phyloP scores from a whole-genome alignment of 2,888 invertebrate genomes.

The Perizoma flavofasciatum region DNA sequence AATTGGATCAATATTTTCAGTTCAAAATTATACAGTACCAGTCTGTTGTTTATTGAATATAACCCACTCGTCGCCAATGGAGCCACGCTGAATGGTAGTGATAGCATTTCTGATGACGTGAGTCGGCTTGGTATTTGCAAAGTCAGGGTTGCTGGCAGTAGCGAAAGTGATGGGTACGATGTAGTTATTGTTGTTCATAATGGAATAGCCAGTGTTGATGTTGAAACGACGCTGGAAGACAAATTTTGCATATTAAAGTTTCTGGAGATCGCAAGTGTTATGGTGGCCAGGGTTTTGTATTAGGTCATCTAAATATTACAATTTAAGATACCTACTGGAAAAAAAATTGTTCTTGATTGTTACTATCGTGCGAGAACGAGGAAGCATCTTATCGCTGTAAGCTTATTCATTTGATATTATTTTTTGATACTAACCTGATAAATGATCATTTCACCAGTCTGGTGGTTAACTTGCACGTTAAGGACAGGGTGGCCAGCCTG shows the following conservation, averaged over 20 bases:
- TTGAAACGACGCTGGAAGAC: constrained; percentile 76
- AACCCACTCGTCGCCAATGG: constrained; percentile 79
- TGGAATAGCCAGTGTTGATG: constrained; percentile 65
- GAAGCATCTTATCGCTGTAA: no score
- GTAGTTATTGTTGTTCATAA: constrained; percentile 55
- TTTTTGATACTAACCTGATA: constrained; percentile 63
- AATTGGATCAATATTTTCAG: no score
- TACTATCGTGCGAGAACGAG: no score
- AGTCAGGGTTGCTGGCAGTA: constrained; percentile 68
- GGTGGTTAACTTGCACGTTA: constrained; percentile 76
- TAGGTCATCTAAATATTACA: no score
- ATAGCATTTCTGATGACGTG: constrained; percentile 59
- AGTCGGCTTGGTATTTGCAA: constrained; percentile 69
- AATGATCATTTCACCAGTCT: constrained; percentile 64
- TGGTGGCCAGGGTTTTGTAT: no score
- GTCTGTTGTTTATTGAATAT: constrained; percentile 85
- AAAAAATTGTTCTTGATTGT: no score
- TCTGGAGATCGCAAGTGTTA: not conserved
- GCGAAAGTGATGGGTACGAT: constrained; percentile 72
- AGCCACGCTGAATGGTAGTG: constrained; percentile 58
- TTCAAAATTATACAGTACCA: constrained; percentile 59
- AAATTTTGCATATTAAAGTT: constrained; percentile 1
- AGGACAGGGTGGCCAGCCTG: constrained; percentile 85
- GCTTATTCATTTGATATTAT: no score
- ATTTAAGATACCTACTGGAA: no score